Evolutionary conservation across 1,140 invertebrate genomes (phyloP).

Genomic region (Coboldia fuscipes): DNA sequence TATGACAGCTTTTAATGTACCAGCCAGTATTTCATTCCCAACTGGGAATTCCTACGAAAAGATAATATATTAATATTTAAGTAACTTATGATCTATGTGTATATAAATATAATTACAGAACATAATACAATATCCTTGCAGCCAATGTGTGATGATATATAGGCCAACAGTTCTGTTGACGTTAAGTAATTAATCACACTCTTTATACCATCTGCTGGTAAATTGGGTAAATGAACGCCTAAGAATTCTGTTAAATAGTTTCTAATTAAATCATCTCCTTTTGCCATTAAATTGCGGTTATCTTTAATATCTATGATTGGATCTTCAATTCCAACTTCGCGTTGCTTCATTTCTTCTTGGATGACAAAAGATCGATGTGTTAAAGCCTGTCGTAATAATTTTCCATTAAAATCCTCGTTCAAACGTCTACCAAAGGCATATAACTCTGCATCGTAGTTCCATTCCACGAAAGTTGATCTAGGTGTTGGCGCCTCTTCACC

Average conservation of each 20-base stretch:
- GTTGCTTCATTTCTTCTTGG: slow-evolving; percentile 40
- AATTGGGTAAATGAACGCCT: slow-evolving; percentile 36
- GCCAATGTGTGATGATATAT: slow-evolving; percentile 52
- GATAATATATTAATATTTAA: slow-evolving; percentile 2
- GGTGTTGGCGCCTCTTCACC: slow-evolving; percentile 13
- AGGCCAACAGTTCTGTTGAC: slow-evolving; percentile 36
- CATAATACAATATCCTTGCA: slow-evolving; percentile 60
- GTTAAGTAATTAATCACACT: slow-evolving; percentile 41
- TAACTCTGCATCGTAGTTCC: slow-evolving; percentile 77
- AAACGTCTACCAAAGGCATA: slow-evolving; percentile 71
- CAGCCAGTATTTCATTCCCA: slow-evolving; percentile 36
- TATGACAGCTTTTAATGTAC: slow-evolving; percentile 63
- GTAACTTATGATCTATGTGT: not conserved
- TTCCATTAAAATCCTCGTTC: slow-evolving; percentile 57
- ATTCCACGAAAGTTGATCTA: slow-evolving; percentile 46
- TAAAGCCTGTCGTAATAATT: slow-evolving; percentile 51
- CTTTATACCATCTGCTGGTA: slow-evolving; percentile 43
- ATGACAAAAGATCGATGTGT: slow-evolving; percentile 60
- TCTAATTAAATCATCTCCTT: slow-evolving; percentile 37
- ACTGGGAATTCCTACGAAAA: slow-evolving; percentile 55
- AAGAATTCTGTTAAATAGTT: slow-evolving; percentile 26
- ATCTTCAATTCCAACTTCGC: slow-evolving; percentile 42
- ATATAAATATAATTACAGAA: slow-evolving; percentile 29
- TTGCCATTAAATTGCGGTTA: slow-evolving; percentile 40
- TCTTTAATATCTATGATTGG: slow-evolving; percentile 31